These are phyloP conservation scores for Brachionus rubens DNA, from an alignment of 1,140 invertebrate genomes.

Conservation along the genomic window DNA sequence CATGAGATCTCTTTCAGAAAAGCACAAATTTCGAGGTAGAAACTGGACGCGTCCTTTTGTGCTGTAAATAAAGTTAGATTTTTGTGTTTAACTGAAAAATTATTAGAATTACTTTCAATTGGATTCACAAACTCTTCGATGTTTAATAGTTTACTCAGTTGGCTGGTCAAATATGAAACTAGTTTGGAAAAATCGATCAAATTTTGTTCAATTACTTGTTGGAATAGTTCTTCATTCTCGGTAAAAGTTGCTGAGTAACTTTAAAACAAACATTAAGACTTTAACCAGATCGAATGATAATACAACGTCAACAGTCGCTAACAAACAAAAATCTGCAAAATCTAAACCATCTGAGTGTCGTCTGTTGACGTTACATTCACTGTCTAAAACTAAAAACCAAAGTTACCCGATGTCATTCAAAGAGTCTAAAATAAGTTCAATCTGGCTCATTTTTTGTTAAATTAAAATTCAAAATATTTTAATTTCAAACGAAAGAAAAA, in stretches of 20 bases:
- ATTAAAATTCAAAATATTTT: not conserved
- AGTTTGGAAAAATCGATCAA: conserved; percentile 11
- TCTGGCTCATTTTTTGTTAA: conserved; percentile 21
- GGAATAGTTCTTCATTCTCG: conserved; percentile 1
- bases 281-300: too few species aligned
- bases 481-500: conserved; percentile 29
- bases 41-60: not conserved
- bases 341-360: too few species aligned
- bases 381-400: not conserved
- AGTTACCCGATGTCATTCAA: conserved; percentile 15
- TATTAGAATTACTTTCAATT: conserved; percentile 35
- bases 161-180: not conserved
- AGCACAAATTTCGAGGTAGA: conserved; percentile 25
- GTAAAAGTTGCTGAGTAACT: conserved; percentile 24
- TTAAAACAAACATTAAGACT: not conserved
- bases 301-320: too few species aligned
- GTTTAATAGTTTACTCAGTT: conserved; percentile 26
- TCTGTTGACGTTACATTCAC: not conserved
- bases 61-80: not conserved
- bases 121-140: conserved; percentile 38
- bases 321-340: too few species aligned
- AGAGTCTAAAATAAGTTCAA: conserved; percentile 11
- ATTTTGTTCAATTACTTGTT: conserved; percentile 8
- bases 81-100: not conserved
- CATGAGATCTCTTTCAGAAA: conserved; percentile 38